Conservation (phyloP, 2,888 invertebrate species). For the Netelia virgata region DNA sequence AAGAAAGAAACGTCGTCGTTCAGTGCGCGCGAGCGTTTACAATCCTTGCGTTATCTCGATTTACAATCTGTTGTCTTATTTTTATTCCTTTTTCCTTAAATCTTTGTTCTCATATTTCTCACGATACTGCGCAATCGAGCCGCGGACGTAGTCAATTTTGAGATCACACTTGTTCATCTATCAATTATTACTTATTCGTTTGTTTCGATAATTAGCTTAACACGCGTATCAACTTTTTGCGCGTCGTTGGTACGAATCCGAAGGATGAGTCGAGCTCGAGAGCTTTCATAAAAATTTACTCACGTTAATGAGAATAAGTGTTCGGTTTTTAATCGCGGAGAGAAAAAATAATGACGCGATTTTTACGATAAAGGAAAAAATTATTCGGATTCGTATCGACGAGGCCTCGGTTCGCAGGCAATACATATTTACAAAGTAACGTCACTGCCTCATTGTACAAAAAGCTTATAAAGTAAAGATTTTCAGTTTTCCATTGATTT, state of each 20-base stretch:
- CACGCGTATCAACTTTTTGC: slow-evolving; percentile 55
- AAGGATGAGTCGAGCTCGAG: not conserved
- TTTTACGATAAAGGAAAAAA: slow-evolving; percentile 6
- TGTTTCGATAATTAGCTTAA: slow-evolving; percentile 31
- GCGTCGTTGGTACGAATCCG: slow-evolving; percentile 62
- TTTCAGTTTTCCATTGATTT: slow-evolving; percentile 10
- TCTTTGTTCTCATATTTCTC: slow-evolving; percentile 20
- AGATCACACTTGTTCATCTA: slow-evolving; percentile 67
- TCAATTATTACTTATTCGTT: slow-evolving; percentile 28
- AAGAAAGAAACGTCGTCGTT: slow-evolving; percentile 56
- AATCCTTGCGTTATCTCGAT: slow-evolving; percentile 32
- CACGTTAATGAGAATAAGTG: not conserved
- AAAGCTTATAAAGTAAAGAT: slow-evolving; percentile 77
- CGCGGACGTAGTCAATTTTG: slow-evolving; percentile 62
- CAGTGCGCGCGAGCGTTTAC: slow-evolving; percentile 25
- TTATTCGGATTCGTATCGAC: slow-evolving; percentile 59
- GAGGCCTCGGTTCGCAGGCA: slow-evolving; percentile 57
- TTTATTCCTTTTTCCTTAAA: slow-evolving; percentile 23
- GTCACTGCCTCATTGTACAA: slow-evolving; percentile 79
- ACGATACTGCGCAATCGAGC: slow-evolving; percentile 51
- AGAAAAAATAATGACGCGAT: not conserved
- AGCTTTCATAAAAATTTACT: slow-evolving; percentile 5
- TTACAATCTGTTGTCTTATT: slow-evolving; percentile 30
- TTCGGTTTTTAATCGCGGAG: not conserved
- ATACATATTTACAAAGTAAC: slow-evolving; percentile 72